Conservation (phyloP, 2,888 invertebrate genomes). For the Neelides folsomi region DNA sequence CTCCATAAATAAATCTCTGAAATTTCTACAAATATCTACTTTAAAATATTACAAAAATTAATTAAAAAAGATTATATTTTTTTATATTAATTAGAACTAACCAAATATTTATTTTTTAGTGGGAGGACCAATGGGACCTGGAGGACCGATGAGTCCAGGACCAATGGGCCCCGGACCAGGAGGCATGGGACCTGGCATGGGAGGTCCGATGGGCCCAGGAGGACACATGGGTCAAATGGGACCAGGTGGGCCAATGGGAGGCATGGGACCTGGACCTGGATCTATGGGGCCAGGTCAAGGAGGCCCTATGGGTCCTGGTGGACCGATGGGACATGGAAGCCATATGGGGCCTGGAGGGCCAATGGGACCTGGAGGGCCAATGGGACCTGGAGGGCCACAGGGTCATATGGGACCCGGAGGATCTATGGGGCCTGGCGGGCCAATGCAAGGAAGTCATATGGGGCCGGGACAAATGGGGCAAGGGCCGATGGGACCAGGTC, state of each 20-base stretch:
- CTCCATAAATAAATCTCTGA: no score
- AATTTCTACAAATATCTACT: no score
- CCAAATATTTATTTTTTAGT: no score
- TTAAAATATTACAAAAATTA: no score
- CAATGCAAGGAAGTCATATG: constrained; percentile 36
- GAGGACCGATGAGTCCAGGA: constrained; percentile 45
- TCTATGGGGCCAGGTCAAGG: constrained; percentile 44
- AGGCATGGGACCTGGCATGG: constrained; percentile 32
- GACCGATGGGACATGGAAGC: constrained; percentile 9
- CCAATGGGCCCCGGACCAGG: constrained; percentile 38
- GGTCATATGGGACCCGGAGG: constrained; percentile 44
- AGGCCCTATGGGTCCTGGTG: constrained; percentile 33
- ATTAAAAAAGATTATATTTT: constrained; percentile 8
- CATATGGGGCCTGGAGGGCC: no score
- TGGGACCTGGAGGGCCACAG: constrained; percentile 43
- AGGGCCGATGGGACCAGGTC: constrained; percentile 39
- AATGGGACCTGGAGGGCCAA: constrained; percentile 44
- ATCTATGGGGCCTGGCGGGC: constrained; percentile 47
- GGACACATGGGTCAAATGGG: constrained; percentile 43
- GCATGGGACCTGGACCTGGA: constrained; percentile 42
- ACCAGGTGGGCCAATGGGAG: constrained; percentile 45
- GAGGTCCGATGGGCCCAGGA: constrained; percentile 37
- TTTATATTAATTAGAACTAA: no score
- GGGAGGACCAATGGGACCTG: constrained; percentile 35
- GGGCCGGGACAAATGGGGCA: constrained; percentile 42